phyloP scores from a whole-genome alignment of 2,888 invertebrate genomes.

The Orthosia gracilis region DNA sequence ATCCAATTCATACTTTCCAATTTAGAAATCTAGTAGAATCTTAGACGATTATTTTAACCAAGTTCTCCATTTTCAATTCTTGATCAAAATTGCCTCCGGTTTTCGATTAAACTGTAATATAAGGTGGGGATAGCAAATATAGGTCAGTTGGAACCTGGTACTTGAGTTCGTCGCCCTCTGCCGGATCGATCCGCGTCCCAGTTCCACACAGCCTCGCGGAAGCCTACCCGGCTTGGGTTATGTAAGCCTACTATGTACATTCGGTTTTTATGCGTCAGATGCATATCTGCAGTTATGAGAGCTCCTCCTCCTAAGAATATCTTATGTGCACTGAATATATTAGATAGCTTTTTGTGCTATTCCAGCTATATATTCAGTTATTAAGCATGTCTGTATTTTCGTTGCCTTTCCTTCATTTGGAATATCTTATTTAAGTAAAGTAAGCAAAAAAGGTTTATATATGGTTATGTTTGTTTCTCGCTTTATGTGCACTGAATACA shows the following conservation, averaged over 20 bases:
- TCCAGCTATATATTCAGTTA: background rate
- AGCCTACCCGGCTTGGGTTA: conserved; percentile 56
- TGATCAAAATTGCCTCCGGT: conserved; percentile 4
- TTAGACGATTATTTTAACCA: background rate
- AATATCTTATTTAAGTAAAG: background rate
- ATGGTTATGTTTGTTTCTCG: too few relatives aligned
- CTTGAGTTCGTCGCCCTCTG: conserved; percentile 70
- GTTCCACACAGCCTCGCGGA: conserved; percentile 71
- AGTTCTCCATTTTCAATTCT: background rate
- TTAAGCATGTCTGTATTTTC: conserved; percentile 10
- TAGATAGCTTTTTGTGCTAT: too few relatives aligned
- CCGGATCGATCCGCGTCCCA: conserved; percentile 81
- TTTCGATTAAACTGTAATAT: conserved; percentile 32
- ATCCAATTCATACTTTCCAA: conserved; percentile 30
- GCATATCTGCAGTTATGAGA: background rate
- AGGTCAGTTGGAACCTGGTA: conserved; percentile 66
- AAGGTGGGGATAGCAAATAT: conserved; percentile 61
- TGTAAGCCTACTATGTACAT: conserved; percentile 47
- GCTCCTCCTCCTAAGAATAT: too few relatives aligned
- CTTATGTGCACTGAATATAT: too few relatives aligned
- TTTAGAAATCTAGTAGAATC: conserved; percentile 17
- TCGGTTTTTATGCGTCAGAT: conserved; percentile 3
- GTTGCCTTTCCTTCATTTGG: background rate
- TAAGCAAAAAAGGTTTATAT: too few relatives aligned
- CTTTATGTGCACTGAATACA: too few relatives aligned